Percentiles rank a stretch among this genome's conserved stretches.
Conservation (phyloP, 2,888 invertebrate species). For the Barypeithes pellucidus region DNA sequence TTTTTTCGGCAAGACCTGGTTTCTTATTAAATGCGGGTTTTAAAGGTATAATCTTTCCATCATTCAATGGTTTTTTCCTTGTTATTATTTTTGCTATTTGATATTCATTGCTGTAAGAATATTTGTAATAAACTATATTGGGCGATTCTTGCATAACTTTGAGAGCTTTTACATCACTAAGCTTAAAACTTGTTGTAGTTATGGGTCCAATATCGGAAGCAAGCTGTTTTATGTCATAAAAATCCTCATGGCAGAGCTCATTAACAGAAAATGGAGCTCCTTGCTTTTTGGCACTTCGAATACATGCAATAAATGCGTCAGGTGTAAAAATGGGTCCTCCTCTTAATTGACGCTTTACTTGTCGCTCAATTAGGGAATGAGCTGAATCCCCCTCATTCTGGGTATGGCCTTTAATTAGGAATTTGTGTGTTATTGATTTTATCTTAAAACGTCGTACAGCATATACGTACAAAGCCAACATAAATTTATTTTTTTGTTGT, state of each 20-base stretch:
- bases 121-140: background rate
- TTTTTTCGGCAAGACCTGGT: background rate
- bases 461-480: constrained; percentile 3
- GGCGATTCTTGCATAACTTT: background rate
- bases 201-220: no score
- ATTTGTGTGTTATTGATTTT: no score
- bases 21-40: background rate
- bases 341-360: constrained; percentile 1
- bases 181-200: no score
- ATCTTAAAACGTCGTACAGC: background rate
- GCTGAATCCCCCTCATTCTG: background rate
- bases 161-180: background rate
- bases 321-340: background rate
- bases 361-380: background rate
- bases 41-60: background rate
- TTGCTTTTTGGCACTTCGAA: background rate
- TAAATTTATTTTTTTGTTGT: constrained; percentile 21
- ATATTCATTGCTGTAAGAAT: background rate
- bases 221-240: no score
- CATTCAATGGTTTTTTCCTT: background rate
- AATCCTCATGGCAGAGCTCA: no score
- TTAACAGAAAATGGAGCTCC: background rate
- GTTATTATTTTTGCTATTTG: background rate
- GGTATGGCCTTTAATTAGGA: no score
- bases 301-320: background rate